phyloP scores from a whole-genome alignment of 30 jellyfish, hydroid and myxozoan genomes.

The Mastigias papua region DNA sequence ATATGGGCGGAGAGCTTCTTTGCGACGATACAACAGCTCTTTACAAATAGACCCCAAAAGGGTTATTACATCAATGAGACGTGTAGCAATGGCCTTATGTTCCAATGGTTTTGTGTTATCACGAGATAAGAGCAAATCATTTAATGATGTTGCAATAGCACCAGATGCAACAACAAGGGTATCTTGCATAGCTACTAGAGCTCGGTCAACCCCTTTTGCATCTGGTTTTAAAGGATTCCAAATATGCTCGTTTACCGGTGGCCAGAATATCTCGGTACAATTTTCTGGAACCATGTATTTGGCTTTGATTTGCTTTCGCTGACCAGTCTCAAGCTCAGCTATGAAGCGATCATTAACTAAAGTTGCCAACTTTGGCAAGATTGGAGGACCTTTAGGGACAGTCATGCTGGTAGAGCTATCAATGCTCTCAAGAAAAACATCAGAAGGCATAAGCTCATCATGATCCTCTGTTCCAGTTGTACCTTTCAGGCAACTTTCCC shows the following conservation, averaged over 20 bases:
- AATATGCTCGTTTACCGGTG: constrained; percentile 5
- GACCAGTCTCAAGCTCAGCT: constrained; percentile 23
- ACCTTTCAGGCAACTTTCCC: background rate
- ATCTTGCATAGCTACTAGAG: too few relatives aligned
- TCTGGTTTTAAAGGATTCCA: constrained; percentile 24
- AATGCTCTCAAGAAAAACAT: constrained; percentile 12
- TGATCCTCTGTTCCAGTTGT: background rate
- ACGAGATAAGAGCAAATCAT: constrained; percentile 4
- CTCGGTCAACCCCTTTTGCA: background rate
- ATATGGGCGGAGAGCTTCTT: constrained; percentile 1
- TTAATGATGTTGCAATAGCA: background rate
- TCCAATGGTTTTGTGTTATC: too few relatives aligned
- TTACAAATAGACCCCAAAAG: background rate
- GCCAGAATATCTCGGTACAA: constrained; percentile 4
- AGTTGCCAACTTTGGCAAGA: constrained; percentile 16
- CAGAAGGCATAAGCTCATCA: background rate
- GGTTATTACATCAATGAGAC: background rate
- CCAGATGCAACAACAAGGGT: background rate
- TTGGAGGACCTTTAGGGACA: constrained; percentile 27
- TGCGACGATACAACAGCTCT: constrained; percentile 11
- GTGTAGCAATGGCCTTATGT: background rate
- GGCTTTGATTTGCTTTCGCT: constrained; percentile 11
- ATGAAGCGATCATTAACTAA: constrained; percentile 8
- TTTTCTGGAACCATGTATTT: constrained; percentile 36
- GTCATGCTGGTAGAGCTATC: constrained; percentile 14